phyloP scores from a whole-genome alignment of 2,888 invertebrate genomes.

The Leptopilina drosophilae region DNA sequence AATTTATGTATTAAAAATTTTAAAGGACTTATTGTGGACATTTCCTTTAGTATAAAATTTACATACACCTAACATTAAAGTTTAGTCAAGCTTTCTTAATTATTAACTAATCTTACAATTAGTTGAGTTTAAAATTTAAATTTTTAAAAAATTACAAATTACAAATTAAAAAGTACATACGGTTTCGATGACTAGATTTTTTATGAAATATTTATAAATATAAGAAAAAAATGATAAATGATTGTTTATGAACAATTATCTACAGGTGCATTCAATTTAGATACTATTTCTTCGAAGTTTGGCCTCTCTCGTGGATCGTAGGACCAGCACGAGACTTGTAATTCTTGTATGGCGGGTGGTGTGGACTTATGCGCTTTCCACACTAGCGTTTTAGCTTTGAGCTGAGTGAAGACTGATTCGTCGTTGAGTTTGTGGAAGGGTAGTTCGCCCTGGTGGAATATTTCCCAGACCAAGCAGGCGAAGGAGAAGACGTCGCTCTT shows the following conservation, averaged over 20 bases:
- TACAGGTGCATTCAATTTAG: conserved; percentile 78
- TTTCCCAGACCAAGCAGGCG: conserved; percentile 93
- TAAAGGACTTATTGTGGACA: too few species aligned
- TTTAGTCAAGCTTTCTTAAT: too few species aligned
- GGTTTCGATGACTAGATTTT: conserved; percentile 8
- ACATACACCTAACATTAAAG: too few species aligned
- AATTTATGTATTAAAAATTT: too few species aligned
- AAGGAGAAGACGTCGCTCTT: conserved; percentile 96
- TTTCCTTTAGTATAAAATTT: too few species aligned
- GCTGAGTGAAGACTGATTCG: conserved; percentile 83
- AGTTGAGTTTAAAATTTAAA: background rate
- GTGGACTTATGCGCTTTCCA: conserved; percentile 84
- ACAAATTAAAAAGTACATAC: background rate
- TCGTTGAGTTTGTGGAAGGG: conserved; percentile 88
- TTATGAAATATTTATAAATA: background rate
- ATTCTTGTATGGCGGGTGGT: conserved; percentile 81
- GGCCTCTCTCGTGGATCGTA: conserved; percentile 84
- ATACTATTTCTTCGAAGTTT: conserved; percentile 81
- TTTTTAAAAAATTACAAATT: too few species aligned
- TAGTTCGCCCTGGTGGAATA: conserved; percentile 87
- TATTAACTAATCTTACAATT: too few species aligned
- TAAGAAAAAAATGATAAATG: background rate
- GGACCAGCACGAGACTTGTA: conserved; percentile 83
- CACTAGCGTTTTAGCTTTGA: conserved; percentile 82
- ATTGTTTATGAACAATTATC: conserved; percentile 69